Evolutionary conservation across 2,888 invertebrate species (phyloP).

Genomic region (Melitaea athalia): DNA sequence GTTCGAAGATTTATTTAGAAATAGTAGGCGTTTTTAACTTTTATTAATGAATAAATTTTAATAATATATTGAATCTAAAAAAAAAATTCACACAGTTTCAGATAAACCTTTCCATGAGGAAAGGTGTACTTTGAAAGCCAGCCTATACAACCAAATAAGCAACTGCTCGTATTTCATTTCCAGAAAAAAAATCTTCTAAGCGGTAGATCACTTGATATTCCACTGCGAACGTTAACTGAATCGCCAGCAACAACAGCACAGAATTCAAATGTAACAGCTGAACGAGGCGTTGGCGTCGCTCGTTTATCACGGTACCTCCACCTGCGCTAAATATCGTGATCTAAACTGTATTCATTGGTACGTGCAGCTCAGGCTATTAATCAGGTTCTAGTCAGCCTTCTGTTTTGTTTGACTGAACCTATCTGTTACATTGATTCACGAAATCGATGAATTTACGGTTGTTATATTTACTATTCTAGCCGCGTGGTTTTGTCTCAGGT

Average conservation of each 20-base stretch:
- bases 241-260: constrained; percentile 6
- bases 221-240: background rate
- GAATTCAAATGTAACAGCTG: constrained; percentile 29
- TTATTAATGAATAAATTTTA: too few relatives aligned
- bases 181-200: background rate
- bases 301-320: constrained; percentile 44
- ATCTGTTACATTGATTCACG: constrained; percentile 22
- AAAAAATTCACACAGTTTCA: too few relatives aligned
- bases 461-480: background rate
- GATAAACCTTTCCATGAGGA: too few relatives aligned
- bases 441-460: constrained; percentile 20
- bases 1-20: too few relatives aligned
- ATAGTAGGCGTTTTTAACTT: too few relatives aligned
- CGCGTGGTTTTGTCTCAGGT: too few relatives aligned
- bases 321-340: constrained; percentile 55
- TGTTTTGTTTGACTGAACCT: constrained; percentile 66
- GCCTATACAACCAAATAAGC: too few relatives aligned
- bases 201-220: background rate
- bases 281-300: constrained; percentile 30
- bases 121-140: too few relatives aligned
- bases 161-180: background rate
- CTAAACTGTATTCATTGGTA: constrained; percentile 69
- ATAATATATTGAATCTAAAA: too few relatives aligned
- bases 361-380: constrained; percentile 69
- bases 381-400: constrained; percentile 64